Conservation (phyloP, 2,797 vertebrate species). For the Sebastes matsubarae region DNA sequence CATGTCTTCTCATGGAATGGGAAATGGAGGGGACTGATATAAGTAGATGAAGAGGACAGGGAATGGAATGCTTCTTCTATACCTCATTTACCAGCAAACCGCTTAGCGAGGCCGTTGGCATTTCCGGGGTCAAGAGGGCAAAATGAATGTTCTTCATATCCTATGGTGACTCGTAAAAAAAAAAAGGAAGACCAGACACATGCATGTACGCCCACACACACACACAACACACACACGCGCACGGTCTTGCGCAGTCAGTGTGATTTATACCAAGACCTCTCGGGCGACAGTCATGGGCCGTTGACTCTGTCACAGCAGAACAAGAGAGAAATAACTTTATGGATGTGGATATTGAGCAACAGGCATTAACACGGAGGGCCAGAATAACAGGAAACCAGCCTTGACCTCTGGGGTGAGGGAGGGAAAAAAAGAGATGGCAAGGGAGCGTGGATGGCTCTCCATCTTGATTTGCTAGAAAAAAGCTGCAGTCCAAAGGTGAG, state of each 20-base stretch:
- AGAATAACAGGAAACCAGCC: constrained; percentile 79
- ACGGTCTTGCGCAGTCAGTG: constrained; percentile 25
- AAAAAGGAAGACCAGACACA: constrained; percentile 52
- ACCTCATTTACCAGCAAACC: constrained; percentile 86
- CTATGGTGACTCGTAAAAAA: constrained; percentile 65
- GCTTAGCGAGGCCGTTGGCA: constrained; percentile 81
- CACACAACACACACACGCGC: background rate
- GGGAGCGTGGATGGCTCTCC: constrained; percentile 26
- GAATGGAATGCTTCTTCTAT: constrained; percentile 75
- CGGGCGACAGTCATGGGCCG: constrained; percentile 69
- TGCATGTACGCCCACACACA: background rate
- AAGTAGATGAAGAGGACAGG: constrained; percentile 75
- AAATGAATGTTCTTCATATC: constrained; percentile 70
- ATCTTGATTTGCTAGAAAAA: constrained; percentile 45
- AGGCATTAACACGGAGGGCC: constrained; percentile 67
- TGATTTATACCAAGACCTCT: constrained; percentile 74
- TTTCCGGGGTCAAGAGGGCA: constrained; percentile 83
- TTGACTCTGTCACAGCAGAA: constrained; percentile 74
- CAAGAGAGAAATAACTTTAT: constrained; percentile 73
- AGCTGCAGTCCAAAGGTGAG: constrained; percentile 10
- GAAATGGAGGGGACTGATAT: constrained; percentile 74
- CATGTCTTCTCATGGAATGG: constrained; percentile 79
- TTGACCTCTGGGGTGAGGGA: constrained; percentile 62
- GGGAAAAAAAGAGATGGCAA: constrained; percentile 19
- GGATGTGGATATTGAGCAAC: constrained; percentile 71